Conservation (phyloP, 1,140 invertebrate genomes). For the Gerris buenoi region DNA sequence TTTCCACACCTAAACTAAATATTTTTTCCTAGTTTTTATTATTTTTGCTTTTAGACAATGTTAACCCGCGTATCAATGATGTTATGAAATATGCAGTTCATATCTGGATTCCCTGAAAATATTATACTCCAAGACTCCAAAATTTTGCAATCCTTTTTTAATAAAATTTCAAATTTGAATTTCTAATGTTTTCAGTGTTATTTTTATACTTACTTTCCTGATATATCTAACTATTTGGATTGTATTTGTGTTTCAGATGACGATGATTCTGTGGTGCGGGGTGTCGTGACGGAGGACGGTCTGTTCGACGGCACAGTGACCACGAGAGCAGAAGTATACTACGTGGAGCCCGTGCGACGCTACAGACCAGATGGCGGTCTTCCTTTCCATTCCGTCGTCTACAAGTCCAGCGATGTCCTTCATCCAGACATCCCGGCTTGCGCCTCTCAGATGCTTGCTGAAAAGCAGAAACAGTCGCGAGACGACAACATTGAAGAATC, state of each 20-base stretch:
- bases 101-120: too few species aligned
- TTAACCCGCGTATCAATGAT: too few species aligned
- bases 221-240: too few species aligned
- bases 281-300: conserved; percentile 68
- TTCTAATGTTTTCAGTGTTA: too few species aligned
- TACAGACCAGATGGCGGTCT: conserved; percentile 35
- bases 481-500: background rate
- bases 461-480: conserved; percentile 3
- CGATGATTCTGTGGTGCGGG: conserved; percentile 64
- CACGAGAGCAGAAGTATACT: conserved; percentile 59
- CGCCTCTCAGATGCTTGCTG: conserved; percentile 12
- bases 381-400: conserved; percentile 64
- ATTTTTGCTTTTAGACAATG: too few species aligned
- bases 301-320: conserved; percentile 76
- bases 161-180: too few species aligned
- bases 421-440: conserved; percentile 10
- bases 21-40: too few species aligned
- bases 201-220: too few species aligned
- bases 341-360: conserved; percentile 67
- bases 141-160: too few species aligned
- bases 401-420: conserved; percentile 61
- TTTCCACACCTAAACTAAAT: too few species aligned
- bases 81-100: too few species aligned
- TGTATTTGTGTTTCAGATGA: conserved; percentile 66
- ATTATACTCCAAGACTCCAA: too few species aligned